A percentile compares a stretch with the other conserved stretches of the same genome.
Conservation (phyloP, 2,797 vertebrate genomes). For the Eutrigla gurnardus region DNA sequence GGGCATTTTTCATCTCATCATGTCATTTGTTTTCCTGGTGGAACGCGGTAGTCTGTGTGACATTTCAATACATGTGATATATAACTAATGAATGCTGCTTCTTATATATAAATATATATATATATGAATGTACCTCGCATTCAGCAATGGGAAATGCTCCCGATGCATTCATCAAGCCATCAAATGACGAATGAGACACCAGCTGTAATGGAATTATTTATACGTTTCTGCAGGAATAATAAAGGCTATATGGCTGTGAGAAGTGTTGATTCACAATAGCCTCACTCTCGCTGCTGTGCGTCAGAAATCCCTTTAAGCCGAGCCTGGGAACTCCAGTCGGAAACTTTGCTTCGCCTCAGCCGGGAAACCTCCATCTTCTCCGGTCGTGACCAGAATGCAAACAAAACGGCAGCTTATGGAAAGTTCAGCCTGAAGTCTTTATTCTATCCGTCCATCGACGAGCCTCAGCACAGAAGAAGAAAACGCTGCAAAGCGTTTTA, state of each 20-base stretch:
- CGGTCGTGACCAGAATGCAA: conserved; percentile 26
- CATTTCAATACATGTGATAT: conserved; percentile 39
- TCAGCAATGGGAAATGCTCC: conserved; percentile 26
- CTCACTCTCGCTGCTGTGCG: conserved; percentile 12
- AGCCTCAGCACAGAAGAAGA: background rate
- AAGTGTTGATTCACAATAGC: conserved; percentile 42
- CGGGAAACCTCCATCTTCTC: conserved; percentile 33
- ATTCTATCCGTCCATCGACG: background rate
- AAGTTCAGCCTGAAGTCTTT: background rate
- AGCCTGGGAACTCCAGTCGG: conserved; percentile 44
- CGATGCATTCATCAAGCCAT: conserved; percentile 49
- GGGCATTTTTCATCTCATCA: conserved; percentile 32
- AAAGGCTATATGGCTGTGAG: conserved; percentile 21
- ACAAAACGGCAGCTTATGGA: conserved; percentile 17
- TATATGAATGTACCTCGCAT: conserved; percentile 16
- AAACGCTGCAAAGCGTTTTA: too few species aligned
- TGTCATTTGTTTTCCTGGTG: conserved; percentile 40
- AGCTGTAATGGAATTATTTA: conserved; percentile 25
- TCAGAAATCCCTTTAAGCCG: conserved; percentile 40
- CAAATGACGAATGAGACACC: conserved; percentile 44
- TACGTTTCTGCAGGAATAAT: conserved; percentile 30
- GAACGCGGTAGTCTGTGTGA: conserved; percentile 19
- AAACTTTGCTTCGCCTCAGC: conserved; percentile 47
- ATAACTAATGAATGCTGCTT: conserved; percentile 46
- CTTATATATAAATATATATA: background rate